Percentiles rank a stretch among this genome's conserved stretches.
Conservation (phyloP, 2,888 invertebrate species). For the Ophion obscuratus region DNA sequence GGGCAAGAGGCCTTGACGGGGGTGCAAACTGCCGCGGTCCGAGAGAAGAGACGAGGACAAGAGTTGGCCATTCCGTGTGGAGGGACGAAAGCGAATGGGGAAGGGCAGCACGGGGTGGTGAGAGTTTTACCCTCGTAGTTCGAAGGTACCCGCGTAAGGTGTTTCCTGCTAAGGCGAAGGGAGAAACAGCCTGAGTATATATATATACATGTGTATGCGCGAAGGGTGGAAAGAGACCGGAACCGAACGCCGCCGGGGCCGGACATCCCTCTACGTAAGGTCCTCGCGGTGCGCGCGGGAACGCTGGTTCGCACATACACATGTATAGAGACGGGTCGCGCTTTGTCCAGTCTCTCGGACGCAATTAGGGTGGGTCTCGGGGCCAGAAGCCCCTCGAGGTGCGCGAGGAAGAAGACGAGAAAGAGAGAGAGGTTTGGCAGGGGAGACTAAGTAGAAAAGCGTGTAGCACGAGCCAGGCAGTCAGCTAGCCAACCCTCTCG, state of each 20-base stretch:
- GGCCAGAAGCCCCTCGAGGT: slow-evolving; percentile 76
- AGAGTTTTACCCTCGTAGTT: slow-evolving; percentile 48
- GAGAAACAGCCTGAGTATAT: slow-evolving; percentile 58
- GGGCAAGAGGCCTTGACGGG: slow-evolving; percentile 78
- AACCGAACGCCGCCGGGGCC: slow-evolving; percentile 79
- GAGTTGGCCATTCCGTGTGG: slow-evolving; percentile 22
- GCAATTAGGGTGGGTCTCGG: slow-evolving; percentile 83
- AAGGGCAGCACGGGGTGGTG: slow-evolving; percentile 18
- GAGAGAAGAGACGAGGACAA: slow-evolving; percentile 13
- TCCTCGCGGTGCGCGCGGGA: slow-evolving; percentile 24
- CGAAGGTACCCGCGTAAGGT: slow-evolving; percentile 50
- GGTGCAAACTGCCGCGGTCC: slow-evolving; percentile 28
- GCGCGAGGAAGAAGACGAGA: slow-evolving; percentile 72
- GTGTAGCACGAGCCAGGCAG: slow-evolving; percentile 77
- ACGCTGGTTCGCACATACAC: slow-evolving; percentile 57
- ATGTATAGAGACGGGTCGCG: slow-evolving; percentile 75
- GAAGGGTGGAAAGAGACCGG: slow-evolving; percentile 72
- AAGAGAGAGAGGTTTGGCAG: neutral
- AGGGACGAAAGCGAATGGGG: slow-evolving; percentile 18
- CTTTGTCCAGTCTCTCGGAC: slow-evolving; percentile 84
- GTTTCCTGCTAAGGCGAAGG: slow-evolving; percentile 57
- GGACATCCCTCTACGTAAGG: slow-evolving; percentile 79
- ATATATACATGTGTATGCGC: slow-evolving; percentile 23
- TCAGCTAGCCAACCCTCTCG: slow-evolving; percentile 67
- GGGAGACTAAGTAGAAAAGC: slow-evolving; percentile 83